Conservation (phyloP, 92 coral and sea anemone genomes). For the Palythoa grandiflora region DNA sequence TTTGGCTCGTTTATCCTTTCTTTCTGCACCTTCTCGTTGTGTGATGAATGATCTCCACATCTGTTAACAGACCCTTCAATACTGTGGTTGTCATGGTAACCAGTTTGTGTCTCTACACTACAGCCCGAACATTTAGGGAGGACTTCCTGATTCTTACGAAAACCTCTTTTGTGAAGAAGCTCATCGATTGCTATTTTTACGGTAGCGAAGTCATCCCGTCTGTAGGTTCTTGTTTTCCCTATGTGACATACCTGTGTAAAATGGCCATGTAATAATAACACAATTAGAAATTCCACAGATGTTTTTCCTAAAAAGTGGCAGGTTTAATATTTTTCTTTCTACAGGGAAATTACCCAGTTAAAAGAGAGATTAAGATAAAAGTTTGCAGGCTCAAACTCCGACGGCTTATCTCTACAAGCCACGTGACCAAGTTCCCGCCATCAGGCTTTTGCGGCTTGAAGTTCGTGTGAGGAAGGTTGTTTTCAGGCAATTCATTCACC, state of each 20-base stretch:
- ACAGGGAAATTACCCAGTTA: too few relatives aligned
- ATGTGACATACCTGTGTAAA: slow-evolving; percentile 84
- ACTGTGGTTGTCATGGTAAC: slow-evolving; percentile 1
- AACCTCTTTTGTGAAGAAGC: slow-evolving; percentile 77
- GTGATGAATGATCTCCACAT: not conserved
- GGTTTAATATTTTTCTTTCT: not conserved
- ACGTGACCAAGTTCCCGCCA: too few relatives aligned
- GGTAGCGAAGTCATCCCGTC: slow-evolving; percentile 37
- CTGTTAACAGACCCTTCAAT: not conserved
- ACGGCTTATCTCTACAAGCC: too few relatives aligned
- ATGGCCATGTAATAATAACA: not conserved
- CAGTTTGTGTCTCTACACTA: not conserved
- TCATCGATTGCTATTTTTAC: slow-evolving; percentile 64
- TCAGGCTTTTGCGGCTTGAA: too few relatives aligned
- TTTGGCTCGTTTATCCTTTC: not conserved
- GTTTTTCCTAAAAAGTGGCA: not conserved
- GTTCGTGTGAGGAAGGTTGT: too few relatives aligned
- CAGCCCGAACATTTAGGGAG: slow-evolving; percentile 13
- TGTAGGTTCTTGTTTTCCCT: slow-evolving; percentile 79
- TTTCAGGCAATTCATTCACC: too few relatives aligned
- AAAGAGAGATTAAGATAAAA: too few relatives aligned
- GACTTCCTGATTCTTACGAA: slow-evolving; percentile 59
- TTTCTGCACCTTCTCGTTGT: not conserved
- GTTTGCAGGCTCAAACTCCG: too few relatives aligned
- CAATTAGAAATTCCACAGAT: not conserved